Conservation (phyloP, 2,113 vertebrate species). For the Formicarius rufipectus region DNA sequence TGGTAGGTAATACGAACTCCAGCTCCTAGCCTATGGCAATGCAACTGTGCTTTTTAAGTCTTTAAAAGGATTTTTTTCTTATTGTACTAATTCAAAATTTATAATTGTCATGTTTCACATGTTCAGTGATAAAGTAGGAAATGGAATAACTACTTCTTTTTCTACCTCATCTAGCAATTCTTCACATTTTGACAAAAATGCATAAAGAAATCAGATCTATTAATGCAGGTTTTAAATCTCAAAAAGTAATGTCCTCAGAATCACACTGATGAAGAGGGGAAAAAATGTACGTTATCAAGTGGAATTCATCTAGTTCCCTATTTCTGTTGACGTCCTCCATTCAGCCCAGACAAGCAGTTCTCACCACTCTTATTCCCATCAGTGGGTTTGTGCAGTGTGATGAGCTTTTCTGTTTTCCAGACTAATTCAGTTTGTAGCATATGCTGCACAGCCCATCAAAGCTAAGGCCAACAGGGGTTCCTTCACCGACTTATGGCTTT, state of each 20-base stretch:
- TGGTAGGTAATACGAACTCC: neutral
- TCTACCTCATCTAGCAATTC: neutral
- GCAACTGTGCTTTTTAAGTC: neutral
- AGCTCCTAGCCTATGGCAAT: neutral
- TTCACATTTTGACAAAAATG: neutral
- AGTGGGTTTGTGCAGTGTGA: neutral
- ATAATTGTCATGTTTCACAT: neutral
- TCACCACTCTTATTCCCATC: neutral
- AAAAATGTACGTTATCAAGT: neutral
- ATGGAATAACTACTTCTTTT: neutral
- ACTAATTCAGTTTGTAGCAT: conserved; percentile 28
- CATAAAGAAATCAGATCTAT: neutral
- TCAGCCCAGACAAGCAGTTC: neutral
- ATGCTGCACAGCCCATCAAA: conserved; percentile 10
- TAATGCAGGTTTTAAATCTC: neutral
- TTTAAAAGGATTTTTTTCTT: neutral
- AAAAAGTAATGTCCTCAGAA: neutral
- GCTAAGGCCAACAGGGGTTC: neutral
- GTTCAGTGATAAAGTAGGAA: neutral
- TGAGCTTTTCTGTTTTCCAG: conserved; percentile 17
- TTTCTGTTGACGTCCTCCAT: neutral
- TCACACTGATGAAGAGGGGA: neutral
- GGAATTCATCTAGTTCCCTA: neutral
- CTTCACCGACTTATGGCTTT: conserved; percentile 12
- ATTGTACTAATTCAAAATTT: neutral